Evolutionary conservation across 2,888 invertebrate species (phyloP).

Genomic region (Mimachlamys varia): DNA sequence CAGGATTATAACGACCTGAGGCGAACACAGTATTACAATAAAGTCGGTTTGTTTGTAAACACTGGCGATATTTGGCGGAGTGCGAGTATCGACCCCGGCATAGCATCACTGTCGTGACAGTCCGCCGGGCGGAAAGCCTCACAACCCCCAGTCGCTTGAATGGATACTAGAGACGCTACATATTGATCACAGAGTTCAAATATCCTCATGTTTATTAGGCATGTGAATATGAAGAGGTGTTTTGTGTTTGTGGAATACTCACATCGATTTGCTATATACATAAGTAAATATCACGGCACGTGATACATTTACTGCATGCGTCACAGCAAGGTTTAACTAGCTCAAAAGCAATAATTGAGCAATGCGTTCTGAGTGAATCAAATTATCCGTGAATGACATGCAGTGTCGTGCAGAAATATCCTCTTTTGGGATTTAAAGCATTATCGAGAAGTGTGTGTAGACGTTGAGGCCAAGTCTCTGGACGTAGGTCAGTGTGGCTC

Average conservation of each 20-base stretch:
- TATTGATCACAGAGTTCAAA: constrained; percentile 34
- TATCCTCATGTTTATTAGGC: neutral
- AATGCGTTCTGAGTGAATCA: neutral
- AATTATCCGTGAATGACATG: neutral
- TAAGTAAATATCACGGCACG: neutral
- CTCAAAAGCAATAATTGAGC: neutral
- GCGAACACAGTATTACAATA: neutral
- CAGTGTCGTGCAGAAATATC: neutral
- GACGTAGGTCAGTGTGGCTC: neutral
- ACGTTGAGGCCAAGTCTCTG: neutral
- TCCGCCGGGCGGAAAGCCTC: constrained; percentile 9
- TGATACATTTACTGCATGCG: neutral
- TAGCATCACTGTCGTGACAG: constrained; percentile 10
- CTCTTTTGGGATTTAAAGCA: neutral
- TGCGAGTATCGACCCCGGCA: neutral
- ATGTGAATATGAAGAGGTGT: neutral
- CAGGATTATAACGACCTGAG: too few relatives aligned
- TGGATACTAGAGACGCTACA: neutral
- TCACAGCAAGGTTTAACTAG: neutral
- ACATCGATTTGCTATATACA: neutral
- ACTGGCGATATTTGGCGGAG: neutral
- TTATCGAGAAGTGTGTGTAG: neutral
- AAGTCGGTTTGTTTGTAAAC: neutral
- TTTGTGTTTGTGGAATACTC: constrained; percentile 5
- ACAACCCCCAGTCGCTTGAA: constrained; percentile 21